Conservation (phyloP, 1,140 invertebrate genomes). For the Meloidogyne floridensis region DNA sequence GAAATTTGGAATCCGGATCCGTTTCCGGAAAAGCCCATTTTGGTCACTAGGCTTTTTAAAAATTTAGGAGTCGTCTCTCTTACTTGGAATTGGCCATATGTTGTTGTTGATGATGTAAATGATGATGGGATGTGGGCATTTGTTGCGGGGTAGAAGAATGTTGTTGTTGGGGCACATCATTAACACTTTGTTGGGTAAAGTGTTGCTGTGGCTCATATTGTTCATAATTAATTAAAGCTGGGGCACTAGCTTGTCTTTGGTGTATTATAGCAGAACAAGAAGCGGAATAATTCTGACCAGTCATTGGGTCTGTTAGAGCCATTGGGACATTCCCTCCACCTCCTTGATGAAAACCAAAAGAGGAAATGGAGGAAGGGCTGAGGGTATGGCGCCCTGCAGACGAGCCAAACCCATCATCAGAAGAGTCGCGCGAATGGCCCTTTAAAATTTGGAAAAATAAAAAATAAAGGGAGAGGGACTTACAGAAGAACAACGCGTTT, state of each 20-base stretch:
- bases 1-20: too few species aligned
- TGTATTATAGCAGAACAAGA: conserved; percentile 18
- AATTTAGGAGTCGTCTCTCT: background rate
- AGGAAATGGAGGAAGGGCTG: conserved; percentile 23
- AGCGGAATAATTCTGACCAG: conserved; percentile 9
- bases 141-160: too few species aligned
- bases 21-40: too few species aligned
- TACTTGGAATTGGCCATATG: background rate
- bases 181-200: background rate
- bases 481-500: conserved; percentile 23
- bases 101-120: conserved; percentile 5
- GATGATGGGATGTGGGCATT: background rate
- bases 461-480: background rate
- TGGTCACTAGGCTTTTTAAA: too few species aligned
- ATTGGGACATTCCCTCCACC: background rate
- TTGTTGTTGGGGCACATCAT: background rate
- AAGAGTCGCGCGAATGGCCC: conserved; percentile 31
- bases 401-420: conserved; percentile 30
- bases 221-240: background rate
- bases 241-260: conserved; percentile 19
- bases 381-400: conserved; percentile 17
- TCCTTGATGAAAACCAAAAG: conserved; percentile 18
- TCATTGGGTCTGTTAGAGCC: conserved; percentile 3
- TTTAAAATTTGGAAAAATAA: background rate
- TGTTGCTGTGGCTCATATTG: background rate